phyloP scores from a whole-genome alignment of 2,888 invertebrate genomes.

The Drosophila niveifrons region DNA sequence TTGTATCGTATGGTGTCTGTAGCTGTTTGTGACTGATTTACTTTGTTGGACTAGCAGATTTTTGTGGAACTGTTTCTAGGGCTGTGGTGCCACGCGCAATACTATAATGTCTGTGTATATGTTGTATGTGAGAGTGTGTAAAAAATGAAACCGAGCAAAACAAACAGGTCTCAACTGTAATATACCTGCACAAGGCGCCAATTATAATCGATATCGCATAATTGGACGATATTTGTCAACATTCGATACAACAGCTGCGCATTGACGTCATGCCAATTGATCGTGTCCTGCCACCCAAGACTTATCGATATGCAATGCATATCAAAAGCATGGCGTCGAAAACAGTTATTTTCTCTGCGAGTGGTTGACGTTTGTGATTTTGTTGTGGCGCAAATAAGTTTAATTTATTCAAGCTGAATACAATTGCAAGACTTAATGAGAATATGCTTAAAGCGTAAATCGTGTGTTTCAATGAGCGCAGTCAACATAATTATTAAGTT shows the following conservation, averaged over 20 bases:
- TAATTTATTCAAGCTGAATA: background rate
- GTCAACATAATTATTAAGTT: slow-evolving; percentile 17
- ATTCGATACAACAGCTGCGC: background rate
- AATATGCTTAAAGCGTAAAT: background rate
- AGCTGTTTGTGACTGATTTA: slow-evolving; percentile 39
- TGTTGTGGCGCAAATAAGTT: background rate
- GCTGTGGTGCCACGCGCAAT: slow-evolving; percentile 55
- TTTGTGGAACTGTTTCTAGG: slow-evolving; percentile 52
- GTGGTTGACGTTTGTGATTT: too few species aligned
- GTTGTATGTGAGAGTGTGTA: slow-evolving; percentile 4
- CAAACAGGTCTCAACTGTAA: slow-evolving; percentile 16
- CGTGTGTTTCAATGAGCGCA: background rate
- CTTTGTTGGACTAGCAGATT: slow-evolving; percentile 63
- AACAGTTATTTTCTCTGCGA: slow-evolving; percentile 6
- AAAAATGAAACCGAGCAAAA: slow-evolving; percentile 32
- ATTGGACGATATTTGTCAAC: background rate
- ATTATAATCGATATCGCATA: background rate
- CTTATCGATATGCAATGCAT: slow-evolving; percentile 8
- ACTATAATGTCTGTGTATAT: slow-evolving; percentile 6
- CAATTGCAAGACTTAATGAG: background rate
- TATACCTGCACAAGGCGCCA: slow-evolving; percentile 33
- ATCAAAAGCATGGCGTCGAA: background rate
- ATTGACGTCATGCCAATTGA: slow-evolving; percentile 1
- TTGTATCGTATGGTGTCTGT: slow-evolving; percentile 5
- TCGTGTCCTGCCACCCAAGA: slow-evolving; percentile 1